These are phyloP conservation scores for Choristoneura fumiferana DNA, from an alignment of 1,140 invertebrate genomes.

Conservation along the genomic window DNA sequence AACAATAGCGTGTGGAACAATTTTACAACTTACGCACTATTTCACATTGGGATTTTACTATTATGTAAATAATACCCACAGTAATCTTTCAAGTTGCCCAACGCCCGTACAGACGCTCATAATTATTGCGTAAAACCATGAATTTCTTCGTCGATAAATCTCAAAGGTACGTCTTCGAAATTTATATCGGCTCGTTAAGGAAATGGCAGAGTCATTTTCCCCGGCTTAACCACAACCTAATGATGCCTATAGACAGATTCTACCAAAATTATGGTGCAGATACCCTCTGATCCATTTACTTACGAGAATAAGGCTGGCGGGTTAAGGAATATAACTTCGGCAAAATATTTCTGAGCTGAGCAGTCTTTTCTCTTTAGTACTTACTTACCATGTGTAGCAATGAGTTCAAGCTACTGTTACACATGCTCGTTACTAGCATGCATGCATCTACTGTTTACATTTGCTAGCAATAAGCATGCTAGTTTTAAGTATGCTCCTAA, in stretches of 20 bases:
- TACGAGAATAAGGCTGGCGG: too few species aligned
- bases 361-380: too few species aligned
- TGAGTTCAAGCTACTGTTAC: too few species aligned
- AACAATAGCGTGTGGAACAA: too few species aligned
- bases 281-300: background rate
- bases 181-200: constrained; percentile 11
- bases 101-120: background rate
- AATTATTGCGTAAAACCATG: constrained; percentile 1
- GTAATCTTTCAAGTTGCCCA: background rate
- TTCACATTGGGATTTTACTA: constrained; percentile 6
- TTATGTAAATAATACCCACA: constrained; percentile 1
- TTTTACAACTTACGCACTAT: constrained; percentile 10
- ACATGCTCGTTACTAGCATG: too few species aligned
- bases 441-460: too few species aligned
- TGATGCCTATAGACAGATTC: too few species aligned
- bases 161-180: background rate
- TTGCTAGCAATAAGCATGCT: too few species aligned
- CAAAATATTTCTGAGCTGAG: too few species aligned
- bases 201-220: background rate
- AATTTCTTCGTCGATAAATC: background rate
- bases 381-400: too few species aligned
- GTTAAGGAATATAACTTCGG: too few species aligned
- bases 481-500: too few species aligned
- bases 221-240: background rate
- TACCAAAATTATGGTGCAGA: background rate